These are phyloP conservation scores for Hipposideros larvatus DNA, from an alignment of 2,797 vertebrate genomes.

Conservation along the genomic window DNA sequence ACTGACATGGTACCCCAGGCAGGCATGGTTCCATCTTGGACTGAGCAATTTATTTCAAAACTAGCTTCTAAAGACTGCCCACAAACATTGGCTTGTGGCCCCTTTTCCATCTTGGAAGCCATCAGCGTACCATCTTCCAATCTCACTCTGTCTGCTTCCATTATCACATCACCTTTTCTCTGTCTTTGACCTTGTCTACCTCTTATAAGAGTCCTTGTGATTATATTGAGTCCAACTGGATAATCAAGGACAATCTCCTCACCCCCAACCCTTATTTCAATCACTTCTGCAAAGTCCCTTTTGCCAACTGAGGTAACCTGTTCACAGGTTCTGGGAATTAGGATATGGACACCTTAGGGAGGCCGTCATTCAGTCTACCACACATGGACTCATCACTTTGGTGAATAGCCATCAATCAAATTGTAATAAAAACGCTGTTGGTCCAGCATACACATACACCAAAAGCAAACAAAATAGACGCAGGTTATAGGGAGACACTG, in stretches of 20 bases:
- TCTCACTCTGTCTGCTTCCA: background rate
- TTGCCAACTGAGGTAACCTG: background rate
- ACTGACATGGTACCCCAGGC: background rate
- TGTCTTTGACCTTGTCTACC: background rate
- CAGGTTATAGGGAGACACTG: background rate
- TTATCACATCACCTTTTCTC: background rate
- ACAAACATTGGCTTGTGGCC: background rate
- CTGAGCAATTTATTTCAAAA: background rate
- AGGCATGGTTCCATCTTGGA: background rate
- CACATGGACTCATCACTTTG: background rate
- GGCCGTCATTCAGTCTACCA: background rate
- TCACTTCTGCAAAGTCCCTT: background rate
- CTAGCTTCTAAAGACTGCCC: background rate
- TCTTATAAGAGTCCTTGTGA: background rate
- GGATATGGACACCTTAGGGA: too few species aligned
- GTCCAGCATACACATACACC: background rate
- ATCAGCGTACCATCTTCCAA: accelerated
- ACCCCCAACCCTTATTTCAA: background rate
- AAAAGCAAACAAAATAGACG: background rate
- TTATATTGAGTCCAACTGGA: background rate
- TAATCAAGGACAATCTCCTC: background rate
- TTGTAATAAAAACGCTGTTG: too few species aligned
- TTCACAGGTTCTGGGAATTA: background rate
- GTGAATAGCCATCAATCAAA: background rate
- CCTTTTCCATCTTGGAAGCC: background rate